Evolutionary conservation across 2,113 vertebrate species (phyloP).

Genomic region (Cariama cristata): DNA sequence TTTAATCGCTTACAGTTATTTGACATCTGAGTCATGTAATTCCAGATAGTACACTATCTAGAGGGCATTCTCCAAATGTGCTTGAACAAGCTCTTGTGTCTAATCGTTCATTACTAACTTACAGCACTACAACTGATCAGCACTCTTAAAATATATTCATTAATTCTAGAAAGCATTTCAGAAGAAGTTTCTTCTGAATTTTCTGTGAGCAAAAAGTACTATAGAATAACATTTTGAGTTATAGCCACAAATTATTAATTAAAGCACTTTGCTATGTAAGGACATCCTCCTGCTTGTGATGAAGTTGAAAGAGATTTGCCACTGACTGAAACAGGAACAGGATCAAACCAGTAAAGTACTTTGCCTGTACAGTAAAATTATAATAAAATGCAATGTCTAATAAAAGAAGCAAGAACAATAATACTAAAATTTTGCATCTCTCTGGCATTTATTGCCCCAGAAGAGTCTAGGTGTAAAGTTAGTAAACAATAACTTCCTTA

Average conservation of each 20-base stretch:
- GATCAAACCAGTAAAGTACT: not conserved
- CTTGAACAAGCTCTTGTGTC: not conserved
- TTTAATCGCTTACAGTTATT: slow-evolving; percentile 54
- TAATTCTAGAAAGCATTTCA: slow-evolving; percentile 16
- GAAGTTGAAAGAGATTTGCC: not conserved
- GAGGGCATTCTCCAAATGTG: not conserved
- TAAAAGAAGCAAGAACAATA: not conserved
- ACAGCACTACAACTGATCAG: not conserved
- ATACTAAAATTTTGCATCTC: not conserved
- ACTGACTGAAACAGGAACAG: not conserved
- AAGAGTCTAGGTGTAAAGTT: not conserved
- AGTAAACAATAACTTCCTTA: slow-evolving; percentile 43
- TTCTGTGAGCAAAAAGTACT: not conserved
- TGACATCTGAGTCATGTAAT: slow-evolving; percentile 57
- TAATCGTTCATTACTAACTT: slow-evolving; percentile 20
- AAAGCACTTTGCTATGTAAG: not conserved
- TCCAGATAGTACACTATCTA: slow-evolving; percentile 10
- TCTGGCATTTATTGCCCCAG: not conserved
- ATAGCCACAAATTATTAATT: not conserved
- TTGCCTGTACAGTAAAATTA: not conserved
- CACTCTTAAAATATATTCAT: not conserved
- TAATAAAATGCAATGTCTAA: not conserved
- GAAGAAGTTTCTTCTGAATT: not conserved
- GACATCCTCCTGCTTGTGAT: not conserved
- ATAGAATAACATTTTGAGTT: not conserved